Conservation (phyloP, 2,888 invertebrate genomes). For the Anthoptus insignis region DNA sequence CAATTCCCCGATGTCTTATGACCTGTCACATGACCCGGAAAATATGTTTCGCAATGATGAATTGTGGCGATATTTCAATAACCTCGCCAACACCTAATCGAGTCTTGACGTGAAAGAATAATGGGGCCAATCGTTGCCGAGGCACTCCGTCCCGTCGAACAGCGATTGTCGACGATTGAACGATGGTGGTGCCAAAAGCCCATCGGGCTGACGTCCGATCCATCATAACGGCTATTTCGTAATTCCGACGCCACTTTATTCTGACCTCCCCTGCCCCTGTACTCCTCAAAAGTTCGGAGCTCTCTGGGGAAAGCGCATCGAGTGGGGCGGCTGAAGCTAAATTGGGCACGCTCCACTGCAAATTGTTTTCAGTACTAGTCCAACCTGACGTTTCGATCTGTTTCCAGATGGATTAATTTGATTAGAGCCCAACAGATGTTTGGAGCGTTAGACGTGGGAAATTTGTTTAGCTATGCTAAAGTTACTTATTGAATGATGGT, state of each 20-base stretch:
- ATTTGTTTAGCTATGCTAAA: constrained; percentile 43
- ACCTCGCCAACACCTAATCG: constrained; percentile 37
- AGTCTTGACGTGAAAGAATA: constrained; percentile 66
- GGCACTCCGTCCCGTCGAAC: constrained; percentile 74
- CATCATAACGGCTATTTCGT: constrained; percentile 75
- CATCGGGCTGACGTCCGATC: constrained; percentile 76
- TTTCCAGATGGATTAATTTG: constrained; percentile 86
- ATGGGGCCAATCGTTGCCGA: constrained; percentile 72
- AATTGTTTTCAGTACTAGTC: constrained; percentile 82
- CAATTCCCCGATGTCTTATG: constrained; percentile 5
- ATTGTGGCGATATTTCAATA: constrained; percentile 31
- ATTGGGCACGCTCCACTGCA: constrained; percentile 63
- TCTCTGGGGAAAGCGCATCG: constrained; percentile 32
- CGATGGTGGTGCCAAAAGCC: constrained; percentile 81
- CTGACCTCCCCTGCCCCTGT: constrained; percentile 49
- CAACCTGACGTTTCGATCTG: constrained; percentile 84
- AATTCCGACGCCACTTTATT: constrained; percentile 57
- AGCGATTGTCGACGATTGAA: constrained; percentile 79
- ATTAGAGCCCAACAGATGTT: constrained; percentile 82
- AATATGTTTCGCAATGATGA: constrained; percentile 27
- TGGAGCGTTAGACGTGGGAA: constrained; percentile 57
- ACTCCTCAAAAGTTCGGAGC: constrained; percentile 3
- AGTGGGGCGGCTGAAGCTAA: constrained; percentile 50
- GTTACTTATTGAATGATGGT: constrained; percentile 10
- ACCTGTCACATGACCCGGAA: constrained; percentile 17